These are phyloP conservation scores for Aleiodes sp. DNA, from an alignment of 1,140 invertebrate genomes.

Conservation along the genomic window DNA sequence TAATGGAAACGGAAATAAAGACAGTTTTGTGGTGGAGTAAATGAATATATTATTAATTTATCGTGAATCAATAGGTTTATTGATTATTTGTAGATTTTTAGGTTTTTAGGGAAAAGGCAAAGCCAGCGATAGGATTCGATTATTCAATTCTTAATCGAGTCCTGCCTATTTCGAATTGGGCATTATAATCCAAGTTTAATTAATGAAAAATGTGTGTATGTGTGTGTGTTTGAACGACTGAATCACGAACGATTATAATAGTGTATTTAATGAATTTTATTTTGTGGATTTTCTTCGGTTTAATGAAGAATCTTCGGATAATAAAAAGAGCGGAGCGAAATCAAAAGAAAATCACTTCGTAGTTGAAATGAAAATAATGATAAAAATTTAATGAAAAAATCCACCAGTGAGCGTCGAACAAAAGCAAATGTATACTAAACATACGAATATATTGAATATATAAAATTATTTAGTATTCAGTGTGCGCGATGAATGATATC, in stretches of 20 bases:
- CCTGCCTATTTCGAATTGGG: slow-evolving; percentile 64
- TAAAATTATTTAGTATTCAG: slow-evolving; percentile 18
- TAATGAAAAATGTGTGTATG: not conserved
- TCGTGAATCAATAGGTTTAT: not conserved
- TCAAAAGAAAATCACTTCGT: slow-evolving; percentile 49
- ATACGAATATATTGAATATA: not conserved
- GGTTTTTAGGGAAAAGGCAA: slow-evolving; percentile 43
- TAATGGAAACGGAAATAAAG: not conserved
- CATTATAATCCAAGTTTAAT: slow-evolving; percentile 58
- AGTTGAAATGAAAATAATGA: not conserved
- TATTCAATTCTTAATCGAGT: slow-evolving; percentile 43
- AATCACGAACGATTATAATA: not conserved
- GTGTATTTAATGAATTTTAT: not conserved
- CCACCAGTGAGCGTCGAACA: slow-evolving; percentile 44
- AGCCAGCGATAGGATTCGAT: slow-evolving; percentile 65
- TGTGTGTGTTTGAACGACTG: slow-evolving; percentile 15
- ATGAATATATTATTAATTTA: not conserved
- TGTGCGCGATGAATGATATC: slow-evolving; percentile 6
- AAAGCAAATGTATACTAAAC: slow-evolving; percentile 37
- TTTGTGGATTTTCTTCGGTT: not conserved
- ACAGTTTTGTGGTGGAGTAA: not conserved
- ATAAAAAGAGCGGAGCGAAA: slow-evolving; percentile 51
- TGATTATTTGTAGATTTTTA: not conserved
- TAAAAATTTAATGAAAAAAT: slow-evolving; percentile 1
- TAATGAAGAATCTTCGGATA: not conserved